These are phyloP conservation scores for Mythimna albipuncta DNA, from an alignment of 2,888 invertebrate species.

Conservation along the genomic window DNA sequence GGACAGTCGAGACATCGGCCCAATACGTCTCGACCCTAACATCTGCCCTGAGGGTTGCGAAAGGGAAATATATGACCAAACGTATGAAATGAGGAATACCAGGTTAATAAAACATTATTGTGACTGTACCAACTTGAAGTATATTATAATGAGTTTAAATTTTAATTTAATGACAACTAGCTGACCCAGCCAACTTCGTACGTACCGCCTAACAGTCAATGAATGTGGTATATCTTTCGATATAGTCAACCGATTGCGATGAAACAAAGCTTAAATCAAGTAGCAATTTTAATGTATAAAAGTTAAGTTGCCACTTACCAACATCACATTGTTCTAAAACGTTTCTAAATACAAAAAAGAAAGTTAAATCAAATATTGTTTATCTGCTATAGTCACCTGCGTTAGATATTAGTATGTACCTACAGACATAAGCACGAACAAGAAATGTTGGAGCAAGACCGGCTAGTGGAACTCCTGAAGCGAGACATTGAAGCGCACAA, in stretches of 20 bases:
- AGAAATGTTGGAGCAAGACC: slow-evolving; percentile 90
- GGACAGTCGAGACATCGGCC: slow-evolving; percentile 92
- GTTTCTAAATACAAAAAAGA: no score
- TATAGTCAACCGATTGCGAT: no score
- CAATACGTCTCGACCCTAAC: slow-evolving; percentile 93
- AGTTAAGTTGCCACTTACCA: no score
- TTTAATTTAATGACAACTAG: no score
- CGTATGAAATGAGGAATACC: slow-evolving; percentile 91
- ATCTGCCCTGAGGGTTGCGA: slow-evolving; percentile 94
- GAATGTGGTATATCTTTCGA: no score
- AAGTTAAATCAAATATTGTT: not conserved
- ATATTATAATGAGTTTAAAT: no score
- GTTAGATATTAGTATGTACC: not conserved
- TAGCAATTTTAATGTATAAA: no score
- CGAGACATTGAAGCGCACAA: slow-evolving; percentile 91
- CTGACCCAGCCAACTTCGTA: no score
- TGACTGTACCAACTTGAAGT: no score
- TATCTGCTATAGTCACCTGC: not conserved
- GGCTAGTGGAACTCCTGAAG: slow-evolving; percentile 89
- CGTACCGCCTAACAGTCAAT: no score
- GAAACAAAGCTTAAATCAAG: no score
- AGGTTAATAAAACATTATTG: slow-evolving; percentile 77
- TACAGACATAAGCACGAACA: slow-evolving; percentile 90
- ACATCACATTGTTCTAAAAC: no score
- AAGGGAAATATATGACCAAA: slow-evolving; percentile 91